phyloP scores from a whole-genome alignment of 2,888 invertebrate genomes.

The Heteromurus nitidus region DNA sequence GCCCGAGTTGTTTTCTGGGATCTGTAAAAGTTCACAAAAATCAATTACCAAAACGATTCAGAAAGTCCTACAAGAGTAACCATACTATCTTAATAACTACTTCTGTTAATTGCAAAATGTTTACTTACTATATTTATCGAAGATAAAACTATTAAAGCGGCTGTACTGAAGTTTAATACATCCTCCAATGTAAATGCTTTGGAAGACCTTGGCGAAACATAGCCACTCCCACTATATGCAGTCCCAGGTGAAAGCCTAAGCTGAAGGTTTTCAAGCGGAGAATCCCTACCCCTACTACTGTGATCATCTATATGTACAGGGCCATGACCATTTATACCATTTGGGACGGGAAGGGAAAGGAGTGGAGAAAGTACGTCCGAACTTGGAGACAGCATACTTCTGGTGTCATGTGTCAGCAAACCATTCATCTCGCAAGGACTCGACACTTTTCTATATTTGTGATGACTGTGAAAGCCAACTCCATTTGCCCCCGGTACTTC shows the following conservation, averaged over 20 bases:
- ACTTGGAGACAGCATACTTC: constrained; percentile 40
- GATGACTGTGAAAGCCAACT: constrained; percentile 10
- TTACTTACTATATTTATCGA: constrained; percentile 50
- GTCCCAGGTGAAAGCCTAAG: too few species aligned
- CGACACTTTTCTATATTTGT: constrained; percentile 8
- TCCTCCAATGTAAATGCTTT: not conserved
- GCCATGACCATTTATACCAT: constrained; percentile 41
- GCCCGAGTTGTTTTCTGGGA: not conserved
- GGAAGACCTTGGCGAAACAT: constrained; percentile 25
- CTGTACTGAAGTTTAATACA: constrained; percentile 20
- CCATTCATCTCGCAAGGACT: constrained; percentile 31
- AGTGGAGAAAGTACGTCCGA: constrained; percentile 54
- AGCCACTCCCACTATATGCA: too few species aligned
- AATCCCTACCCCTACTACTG: not conserved
- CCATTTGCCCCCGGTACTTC: constrained; percentile 35
- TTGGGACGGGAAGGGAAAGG: constrained; percentile 30
- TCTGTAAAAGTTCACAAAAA: too few species aligned
- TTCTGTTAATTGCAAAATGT: not conserved
- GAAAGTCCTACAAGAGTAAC: too few species aligned
- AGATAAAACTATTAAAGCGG: constrained; percentile 32
- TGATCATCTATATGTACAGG: constrained; percentile 11
- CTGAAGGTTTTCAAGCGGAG: constrained; percentile 7
- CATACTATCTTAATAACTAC: not conserved
- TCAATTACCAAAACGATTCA: too few species aligned
- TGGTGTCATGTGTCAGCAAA: constrained; percentile 21